Conservation (phyloP, 2,797 vertebrate genomes). For the Poecilia picta region DNA sequence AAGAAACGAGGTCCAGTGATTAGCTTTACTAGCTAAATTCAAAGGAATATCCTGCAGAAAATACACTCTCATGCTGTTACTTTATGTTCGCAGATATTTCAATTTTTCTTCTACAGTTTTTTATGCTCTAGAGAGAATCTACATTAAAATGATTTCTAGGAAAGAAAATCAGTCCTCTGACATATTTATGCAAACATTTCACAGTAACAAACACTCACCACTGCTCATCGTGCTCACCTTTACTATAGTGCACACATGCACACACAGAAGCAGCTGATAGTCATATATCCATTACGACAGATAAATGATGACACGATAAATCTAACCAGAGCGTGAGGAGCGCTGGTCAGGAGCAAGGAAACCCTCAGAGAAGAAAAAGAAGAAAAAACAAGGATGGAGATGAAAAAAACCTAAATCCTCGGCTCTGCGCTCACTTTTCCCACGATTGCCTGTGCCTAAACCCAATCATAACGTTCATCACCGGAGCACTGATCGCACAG, state of each 20-base stretch:
- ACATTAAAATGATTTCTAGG: not conserved
- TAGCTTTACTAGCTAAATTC: not conserved
- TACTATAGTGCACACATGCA: constrained; percentile 27
- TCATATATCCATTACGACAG: constrained; percentile 24
- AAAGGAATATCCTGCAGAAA: not conserved
- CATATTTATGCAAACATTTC: not conserved
- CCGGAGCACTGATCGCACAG: constrained; percentile 66
- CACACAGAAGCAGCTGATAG: constrained; percentile 27
- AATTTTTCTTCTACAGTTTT: not conserved
- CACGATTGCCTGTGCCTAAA: constrained; percentile 60
- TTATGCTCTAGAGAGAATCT: not conserved
- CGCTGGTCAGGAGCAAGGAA: constrained; percentile 38
- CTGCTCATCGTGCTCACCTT: constrained; percentile 28
- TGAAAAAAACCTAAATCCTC: constrained; percentile 55
- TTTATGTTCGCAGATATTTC: not conserved
- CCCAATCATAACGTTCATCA: constrained; percentile 72
- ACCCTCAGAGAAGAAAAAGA: constrained; percentile 15
- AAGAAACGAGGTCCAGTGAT: not conserved
- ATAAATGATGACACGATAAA: constrained; percentile 30
- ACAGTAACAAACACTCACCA: constrained; percentile 3
- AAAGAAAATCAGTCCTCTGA: not conserved
- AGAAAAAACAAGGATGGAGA: constrained; percentile 19
- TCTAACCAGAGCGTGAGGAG: constrained; percentile 48
- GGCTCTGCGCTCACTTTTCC: constrained; percentile 52
- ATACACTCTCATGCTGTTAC: not conserved